phyloP scores from a whole-genome alignment of 2,113 vertebrate species.

The Asarcornis scutulata region DNA sequence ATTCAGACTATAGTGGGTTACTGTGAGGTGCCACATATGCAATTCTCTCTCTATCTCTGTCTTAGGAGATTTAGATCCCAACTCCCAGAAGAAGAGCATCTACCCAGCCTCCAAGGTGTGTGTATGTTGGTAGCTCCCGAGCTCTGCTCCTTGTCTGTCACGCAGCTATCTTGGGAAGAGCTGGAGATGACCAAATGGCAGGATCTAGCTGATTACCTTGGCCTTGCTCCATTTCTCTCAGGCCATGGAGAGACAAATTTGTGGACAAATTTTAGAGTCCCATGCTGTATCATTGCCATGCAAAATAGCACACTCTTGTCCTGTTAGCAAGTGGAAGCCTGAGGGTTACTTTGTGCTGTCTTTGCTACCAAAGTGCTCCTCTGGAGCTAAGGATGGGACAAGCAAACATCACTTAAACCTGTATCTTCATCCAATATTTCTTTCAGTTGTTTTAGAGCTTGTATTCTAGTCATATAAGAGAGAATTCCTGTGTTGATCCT shows the following conservation, averaged over 20 bases:
- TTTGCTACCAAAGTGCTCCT: not conserved
- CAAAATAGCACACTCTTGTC: not conserved
- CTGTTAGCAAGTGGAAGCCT: not conserved
- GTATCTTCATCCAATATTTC: not conserved
- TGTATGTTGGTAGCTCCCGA: not conserved
- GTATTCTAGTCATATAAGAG: not conserved
- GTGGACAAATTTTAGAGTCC: not conserved
- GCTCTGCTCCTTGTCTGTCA: not conserved
- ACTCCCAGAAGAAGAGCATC: not conserved
- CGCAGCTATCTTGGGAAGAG: not conserved
- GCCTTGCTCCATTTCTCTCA: not conserved
- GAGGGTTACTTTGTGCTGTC: not conserved
- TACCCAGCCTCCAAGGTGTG: no score
- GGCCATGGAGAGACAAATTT: not conserved
- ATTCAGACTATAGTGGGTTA: not conserved
- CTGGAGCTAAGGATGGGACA: not conserved
- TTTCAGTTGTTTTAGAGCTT: not conserved
- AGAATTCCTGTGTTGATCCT: not conserved
- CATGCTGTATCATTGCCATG: fast-evolving
- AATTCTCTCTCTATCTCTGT: not conserved
- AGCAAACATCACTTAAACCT: not conserved
- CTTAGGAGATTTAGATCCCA: not conserved
- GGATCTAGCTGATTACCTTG: not conserved
- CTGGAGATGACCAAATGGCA: not conserved
- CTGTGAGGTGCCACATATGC: fast-evolving